Conservation (phyloP, 2,113 vertebrate genomes). For the Blennius ocellaris region DNA sequence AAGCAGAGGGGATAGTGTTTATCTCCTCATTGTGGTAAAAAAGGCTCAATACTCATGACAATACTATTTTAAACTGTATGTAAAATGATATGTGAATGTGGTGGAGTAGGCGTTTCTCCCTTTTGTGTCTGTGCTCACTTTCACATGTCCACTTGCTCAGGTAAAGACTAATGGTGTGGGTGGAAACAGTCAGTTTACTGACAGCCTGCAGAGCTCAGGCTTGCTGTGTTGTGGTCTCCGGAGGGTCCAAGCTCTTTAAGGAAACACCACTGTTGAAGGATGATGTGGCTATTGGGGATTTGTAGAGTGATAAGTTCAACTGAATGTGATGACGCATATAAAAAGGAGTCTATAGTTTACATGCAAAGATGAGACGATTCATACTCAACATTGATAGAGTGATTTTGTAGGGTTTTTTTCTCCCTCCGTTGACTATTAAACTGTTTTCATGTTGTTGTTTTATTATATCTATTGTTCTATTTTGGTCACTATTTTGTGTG, state of each 20-base stretch:
- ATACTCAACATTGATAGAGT: too few species aligned
- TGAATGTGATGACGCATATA: slow-evolving; percentile 15
- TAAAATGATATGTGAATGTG: slow-evolving; percentile 3
- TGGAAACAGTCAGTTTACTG: slow-evolving; percentile 24
- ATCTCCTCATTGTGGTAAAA: neutral
- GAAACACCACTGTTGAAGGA: slow-evolving; percentile 10
- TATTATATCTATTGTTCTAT: too few species aligned
- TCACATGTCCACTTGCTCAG: slow-evolving; percentile 27
- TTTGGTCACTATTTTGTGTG: too few species aligned
- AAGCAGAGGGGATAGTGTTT: neutral
- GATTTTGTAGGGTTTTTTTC: too few species aligned
- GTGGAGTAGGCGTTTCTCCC: neutral
- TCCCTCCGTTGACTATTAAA: too few species aligned
- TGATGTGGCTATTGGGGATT: neutral
- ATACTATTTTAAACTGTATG: neutral
- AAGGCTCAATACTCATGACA: neutral
- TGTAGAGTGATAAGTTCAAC: neutral
- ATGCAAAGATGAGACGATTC: neutral
- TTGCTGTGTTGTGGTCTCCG: neutral
- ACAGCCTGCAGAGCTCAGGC: slow-evolving; percentile 21
- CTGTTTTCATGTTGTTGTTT: too few species aligned
- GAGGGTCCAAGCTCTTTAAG: slow-evolving; percentile 5
- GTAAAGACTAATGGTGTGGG: slow-evolving; percentile 34
- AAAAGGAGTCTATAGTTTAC: neutral
- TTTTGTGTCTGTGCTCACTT: slow-evolving; percentile 24